phyloP scores from a whole-genome alignment of 2,888 invertebrate species.

The Drosophila fungiperda region DNA sequence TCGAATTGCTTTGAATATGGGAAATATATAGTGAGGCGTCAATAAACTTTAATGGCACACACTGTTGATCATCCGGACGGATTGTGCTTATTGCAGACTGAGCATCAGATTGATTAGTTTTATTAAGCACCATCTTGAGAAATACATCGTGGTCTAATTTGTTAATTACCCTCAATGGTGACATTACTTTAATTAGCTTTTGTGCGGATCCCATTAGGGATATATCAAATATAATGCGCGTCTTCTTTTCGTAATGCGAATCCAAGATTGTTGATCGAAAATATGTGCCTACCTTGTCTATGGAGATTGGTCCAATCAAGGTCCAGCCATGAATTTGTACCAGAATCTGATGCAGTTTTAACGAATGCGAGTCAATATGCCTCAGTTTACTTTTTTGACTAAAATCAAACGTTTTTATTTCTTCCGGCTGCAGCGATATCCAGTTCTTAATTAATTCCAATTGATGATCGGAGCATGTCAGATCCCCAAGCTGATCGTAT shows the following conservation, averaged over 20 bases:
- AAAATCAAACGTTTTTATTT: constrained; percentile 94
- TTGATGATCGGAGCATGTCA: constrained; percentile 83
- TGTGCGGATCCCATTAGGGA: constrained; percentile 96
- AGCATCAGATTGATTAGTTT: constrained; percentile 55
- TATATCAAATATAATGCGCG: constrained; percentile 96
- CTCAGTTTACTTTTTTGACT: constrained; percentile 90
- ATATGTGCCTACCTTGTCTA: constrained; percentile 97
- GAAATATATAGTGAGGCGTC: constrained; percentile 91
- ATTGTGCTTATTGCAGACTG: constrained; percentile 82
- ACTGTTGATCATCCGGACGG: constrained; percentile 86
- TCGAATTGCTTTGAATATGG: constrained; percentile 82
- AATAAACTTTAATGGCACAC: constrained; percentile 92
- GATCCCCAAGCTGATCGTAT: constrained; percentile 89
- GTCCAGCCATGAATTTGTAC: constrained; percentile 97
- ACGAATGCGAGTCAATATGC: constrained; percentile 91
- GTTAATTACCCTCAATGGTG: constrained; percentile 93
- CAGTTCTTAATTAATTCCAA: constrained; percentile 86
- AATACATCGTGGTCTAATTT: constrained; percentile 90
- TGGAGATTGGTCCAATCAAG: constrained; percentile 93
- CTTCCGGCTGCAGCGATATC: constrained; percentile 90
- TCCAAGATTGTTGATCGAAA: constrained; percentile 89
- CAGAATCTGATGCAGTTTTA: constrained; percentile 93
- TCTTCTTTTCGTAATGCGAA: constrained; percentile 85
- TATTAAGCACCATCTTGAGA: constrained; percentile 88
- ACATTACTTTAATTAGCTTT: constrained; percentile 94